Evolutionary conservation across 2,888 invertebrate species (phyloP).

Genomic region (Busseola fusca): DNA sequence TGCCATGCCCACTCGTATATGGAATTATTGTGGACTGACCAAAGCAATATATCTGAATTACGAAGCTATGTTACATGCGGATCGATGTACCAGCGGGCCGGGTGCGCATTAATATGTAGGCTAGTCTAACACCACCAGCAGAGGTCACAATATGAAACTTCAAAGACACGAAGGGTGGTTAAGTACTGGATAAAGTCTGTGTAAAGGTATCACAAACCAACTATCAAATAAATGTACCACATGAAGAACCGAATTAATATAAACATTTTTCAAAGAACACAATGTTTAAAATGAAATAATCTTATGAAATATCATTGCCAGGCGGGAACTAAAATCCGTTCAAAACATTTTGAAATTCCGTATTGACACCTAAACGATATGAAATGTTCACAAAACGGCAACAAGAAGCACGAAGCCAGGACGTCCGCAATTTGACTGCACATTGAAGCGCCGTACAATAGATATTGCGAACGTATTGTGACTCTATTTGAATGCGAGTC

Average conservation of each 20-base stretch:
- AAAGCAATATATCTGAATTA: constrained; percentile 22
- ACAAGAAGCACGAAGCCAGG: constrained; percentile 33
- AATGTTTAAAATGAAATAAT: constrained; percentile 5
- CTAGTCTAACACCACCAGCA: neutral
- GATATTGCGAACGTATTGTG: constrained; percentile 45
- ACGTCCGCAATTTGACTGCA: constrained; percentile 52
- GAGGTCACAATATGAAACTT: neutral
- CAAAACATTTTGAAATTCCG: constrained; percentile 30
- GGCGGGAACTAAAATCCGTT: neutral
- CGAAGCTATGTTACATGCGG: neutral
- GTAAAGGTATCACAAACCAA: neutral
- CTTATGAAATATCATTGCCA: neutral
- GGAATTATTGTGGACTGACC: constrained; percentile 43
- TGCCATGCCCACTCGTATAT: constrained; percentile 42
- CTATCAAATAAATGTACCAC: neutral
- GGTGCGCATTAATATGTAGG: neutral
- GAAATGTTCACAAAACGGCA: constrained; percentile 50
- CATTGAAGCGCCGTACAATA: constrained; percentile 44
- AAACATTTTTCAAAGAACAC: neutral
- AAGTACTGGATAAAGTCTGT: neutral
- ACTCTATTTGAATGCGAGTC: constrained; percentile 51
- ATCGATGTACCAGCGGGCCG: neutral
- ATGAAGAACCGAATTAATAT: neutral
- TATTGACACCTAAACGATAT: constrained; percentile 46
- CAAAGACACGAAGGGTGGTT: neutral